These are phyloP conservation scores for Rhyacichthys aspro DNA, from an alignment of 2,797 vertebrate species.

Conservation along the genomic window DNA sequence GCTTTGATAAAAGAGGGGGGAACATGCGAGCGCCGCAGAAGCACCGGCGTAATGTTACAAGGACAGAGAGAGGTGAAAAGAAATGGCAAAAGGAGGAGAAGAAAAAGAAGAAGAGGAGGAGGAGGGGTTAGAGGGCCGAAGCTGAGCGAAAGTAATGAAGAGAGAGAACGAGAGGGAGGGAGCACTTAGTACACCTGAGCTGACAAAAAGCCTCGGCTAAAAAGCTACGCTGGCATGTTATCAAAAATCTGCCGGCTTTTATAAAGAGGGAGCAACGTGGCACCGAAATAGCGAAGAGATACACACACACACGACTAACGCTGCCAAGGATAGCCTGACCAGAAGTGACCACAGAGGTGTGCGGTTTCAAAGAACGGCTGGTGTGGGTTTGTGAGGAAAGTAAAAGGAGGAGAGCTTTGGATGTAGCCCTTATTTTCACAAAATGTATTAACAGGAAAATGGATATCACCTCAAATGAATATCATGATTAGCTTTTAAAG, in stretches of 20 bases:
- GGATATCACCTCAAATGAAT: no score
- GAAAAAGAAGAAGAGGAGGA: not conserved
- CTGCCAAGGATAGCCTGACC: no score
- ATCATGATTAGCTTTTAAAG: no score
- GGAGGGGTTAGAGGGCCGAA: slow-evolving; percentile 20
- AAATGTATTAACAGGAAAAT: no score
- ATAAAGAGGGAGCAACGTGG: slow-evolving; percentile 20
- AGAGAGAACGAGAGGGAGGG: slow-evolving; percentile 31
- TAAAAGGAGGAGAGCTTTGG: no score
- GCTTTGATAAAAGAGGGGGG: slow-evolving; percentile 16
- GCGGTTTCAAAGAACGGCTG: no score
- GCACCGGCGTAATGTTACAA: slow-evolving; percentile 35
- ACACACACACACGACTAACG: slow-evolving; percentile 21
- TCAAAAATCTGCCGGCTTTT: slow-evolving; percentile 52
- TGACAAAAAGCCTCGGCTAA: slow-evolving; percentile 56
- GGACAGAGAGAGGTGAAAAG: slow-evolving; percentile 49
- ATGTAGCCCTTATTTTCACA: no score
- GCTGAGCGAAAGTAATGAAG: slow-evolving; percentile 46
- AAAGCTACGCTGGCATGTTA: slow-evolving; percentile 64
- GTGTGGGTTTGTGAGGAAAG: no score
- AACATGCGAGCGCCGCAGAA: slow-evolving; percentile 9
- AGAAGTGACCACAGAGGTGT: no score
- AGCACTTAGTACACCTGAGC: slow-evolving; percentile 64
- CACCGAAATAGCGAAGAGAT: slow-evolving; percentile 21
- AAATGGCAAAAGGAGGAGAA: slow-evolving; percentile 24